Conservation (phyloP, 1,140 invertebrate species). For the Neodiprion pinetum region DNA sequence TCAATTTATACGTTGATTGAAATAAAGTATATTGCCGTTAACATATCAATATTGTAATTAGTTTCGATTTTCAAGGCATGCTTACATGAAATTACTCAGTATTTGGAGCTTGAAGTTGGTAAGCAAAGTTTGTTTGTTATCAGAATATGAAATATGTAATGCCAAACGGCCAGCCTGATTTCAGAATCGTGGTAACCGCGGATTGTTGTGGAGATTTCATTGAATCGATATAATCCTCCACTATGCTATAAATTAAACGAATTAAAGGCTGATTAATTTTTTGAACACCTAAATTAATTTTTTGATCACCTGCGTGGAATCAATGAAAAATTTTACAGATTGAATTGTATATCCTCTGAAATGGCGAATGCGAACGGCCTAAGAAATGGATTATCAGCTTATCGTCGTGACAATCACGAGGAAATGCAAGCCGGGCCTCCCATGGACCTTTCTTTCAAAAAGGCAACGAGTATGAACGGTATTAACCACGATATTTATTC, state of each 20-base stretch:
- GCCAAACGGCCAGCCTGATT: background rate
- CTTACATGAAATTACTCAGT: background rate
- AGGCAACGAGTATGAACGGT: slow-evolving; percentile 43
- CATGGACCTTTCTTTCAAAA: slow-evolving; percentile 51
- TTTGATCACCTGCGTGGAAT: no score
- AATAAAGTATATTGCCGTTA: background rate
- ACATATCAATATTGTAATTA: background rate
- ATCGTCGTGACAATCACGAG: slow-evolving; percentile 35
- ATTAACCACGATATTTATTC: slow-evolving; percentile 13
- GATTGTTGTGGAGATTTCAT: background rate
- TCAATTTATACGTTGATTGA: background rate
- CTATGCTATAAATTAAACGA: no score
- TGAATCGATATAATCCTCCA: no score
- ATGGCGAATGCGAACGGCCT: background rate
- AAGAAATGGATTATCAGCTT: slow-evolving; percentile 23
- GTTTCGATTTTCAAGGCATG: background rate
- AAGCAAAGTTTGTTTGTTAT: background rate
- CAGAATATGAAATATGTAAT: background rate
- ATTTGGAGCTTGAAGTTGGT: background rate
- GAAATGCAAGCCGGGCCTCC: slow-evolving; percentile 42
- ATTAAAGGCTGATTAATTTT: no score
- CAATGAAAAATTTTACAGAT: no score
- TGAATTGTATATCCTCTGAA: background rate
- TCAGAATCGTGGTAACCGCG: background rate
- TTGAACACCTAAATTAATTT: no score